Percentiles rank a stretch among this genome's conserved stretches.
These are phyloP conservation scores for Calliopum simillimum DNA, from an alignment of 2,888 invertebrate genomes.

Conservation along the genomic window DNA sequence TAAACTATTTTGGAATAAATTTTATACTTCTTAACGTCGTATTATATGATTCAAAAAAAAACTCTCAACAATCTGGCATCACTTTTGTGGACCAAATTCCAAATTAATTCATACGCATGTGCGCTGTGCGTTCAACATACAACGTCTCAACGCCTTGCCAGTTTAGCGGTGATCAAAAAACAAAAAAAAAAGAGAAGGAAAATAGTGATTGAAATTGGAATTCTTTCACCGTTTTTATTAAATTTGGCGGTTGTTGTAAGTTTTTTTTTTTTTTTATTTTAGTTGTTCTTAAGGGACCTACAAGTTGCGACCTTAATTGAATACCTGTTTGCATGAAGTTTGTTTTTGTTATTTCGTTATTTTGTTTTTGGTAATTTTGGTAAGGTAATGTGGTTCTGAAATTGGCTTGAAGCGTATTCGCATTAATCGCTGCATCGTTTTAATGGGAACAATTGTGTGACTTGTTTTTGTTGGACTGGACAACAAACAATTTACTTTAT, in stretches of 20 bases:
- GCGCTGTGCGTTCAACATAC: too few relatives aligned
- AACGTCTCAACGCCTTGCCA: neutral
- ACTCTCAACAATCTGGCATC: too few relatives aligned
- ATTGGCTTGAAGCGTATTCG: constrained; percentile 15
- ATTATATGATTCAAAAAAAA: too few relatives aligned
- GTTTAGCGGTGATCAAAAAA: constrained; percentile 23
- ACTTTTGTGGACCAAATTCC: too few relatives aligned
- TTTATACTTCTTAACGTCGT: too few relatives aligned
- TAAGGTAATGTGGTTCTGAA: constrained; percentile 24
- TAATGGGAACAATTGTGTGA: neutral
- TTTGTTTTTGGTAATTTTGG: constrained; percentile 13
- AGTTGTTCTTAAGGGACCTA: neutral
- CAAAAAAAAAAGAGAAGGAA: too few relatives aligned
- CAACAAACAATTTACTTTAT: neutral
- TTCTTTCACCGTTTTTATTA: constrained; percentile 36
- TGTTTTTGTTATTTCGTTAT: neutral
- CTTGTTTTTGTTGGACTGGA: neutral
- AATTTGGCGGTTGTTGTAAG: constrained; percentile 25
- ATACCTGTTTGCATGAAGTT: constrained; percentile 22
- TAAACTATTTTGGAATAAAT: too few relatives aligned
- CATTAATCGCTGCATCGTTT: neutral
- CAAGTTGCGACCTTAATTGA: constrained; percentile 27
- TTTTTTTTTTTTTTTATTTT: constrained; percentile 3
- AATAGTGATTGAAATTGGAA: constrained; percentile 36
- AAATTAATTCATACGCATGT: too few relatives aligned